A percentile compares a stretch with the other conserved stretches of the same genome.
These are phyloP conservation scores for Chymomyza procnemis DNA, from an alignment of 2,888 invertebrate genomes.

Conservation along the genomic window DNA sequence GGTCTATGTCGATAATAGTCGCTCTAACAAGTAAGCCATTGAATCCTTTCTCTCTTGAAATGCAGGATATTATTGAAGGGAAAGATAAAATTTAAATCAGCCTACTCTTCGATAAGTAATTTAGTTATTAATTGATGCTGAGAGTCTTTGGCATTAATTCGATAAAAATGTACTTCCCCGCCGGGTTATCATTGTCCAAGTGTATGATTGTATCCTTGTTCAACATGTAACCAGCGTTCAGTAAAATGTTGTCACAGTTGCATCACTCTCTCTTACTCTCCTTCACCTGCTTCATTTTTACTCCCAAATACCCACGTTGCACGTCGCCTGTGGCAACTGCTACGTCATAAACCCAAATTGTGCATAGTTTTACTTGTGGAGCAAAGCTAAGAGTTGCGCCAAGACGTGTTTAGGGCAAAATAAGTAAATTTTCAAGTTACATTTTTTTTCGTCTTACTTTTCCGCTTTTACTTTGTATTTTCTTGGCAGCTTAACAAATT, in stretches of 20 bases:
- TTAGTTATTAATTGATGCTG: no score
- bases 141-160: no score
- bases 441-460: background rate
- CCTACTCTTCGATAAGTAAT: no score
- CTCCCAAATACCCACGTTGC: background rate
- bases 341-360: conserved; percentile 24
- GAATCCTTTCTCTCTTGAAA: no score
- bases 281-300: background rate
- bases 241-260: background rate
- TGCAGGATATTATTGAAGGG: no score
- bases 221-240: background rate
- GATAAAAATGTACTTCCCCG: no score
- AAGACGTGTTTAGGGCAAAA: conserved; percentile 21
- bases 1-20: no score
- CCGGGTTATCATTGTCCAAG: background rate
- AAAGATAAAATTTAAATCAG: no score
- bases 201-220: background rate
- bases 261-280: background rate
- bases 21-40: no score
- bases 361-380: conserved; percentile 9
- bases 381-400: background rate
- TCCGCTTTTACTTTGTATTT: background rate
- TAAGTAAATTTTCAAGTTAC: conserved; percentile 18
- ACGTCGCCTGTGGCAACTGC: conserved; percentile 15
- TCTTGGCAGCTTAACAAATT: conserved; percentile 15